Evolutionary conservation across 2,113 vertebrate genomes (phyloP).

Genomic region (Aldabrachelys gigantea): DNA sequence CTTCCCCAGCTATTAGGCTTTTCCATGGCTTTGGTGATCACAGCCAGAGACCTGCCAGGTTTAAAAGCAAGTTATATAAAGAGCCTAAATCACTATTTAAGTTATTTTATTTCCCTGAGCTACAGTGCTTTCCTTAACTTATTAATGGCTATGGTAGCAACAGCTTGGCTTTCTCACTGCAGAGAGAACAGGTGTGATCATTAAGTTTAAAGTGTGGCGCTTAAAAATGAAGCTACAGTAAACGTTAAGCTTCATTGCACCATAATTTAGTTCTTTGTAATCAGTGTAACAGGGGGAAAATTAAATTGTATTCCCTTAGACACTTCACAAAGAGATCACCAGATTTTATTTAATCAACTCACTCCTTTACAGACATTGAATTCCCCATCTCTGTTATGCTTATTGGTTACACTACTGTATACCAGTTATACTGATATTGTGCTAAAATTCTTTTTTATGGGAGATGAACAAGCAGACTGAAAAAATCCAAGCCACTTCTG

Average conservation of each 20-base stretch:
- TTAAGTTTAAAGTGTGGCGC: background rate
- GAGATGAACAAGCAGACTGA: background rate
- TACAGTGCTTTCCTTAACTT: background rate
- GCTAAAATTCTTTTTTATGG: background rate
- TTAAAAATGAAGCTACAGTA: background rate
- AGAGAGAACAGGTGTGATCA: background rate
- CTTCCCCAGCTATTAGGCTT: fast-evolving
- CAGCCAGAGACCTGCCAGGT: background rate
- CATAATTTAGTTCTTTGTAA: background rate
- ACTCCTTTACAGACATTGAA: background rate
- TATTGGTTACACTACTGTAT: background rate
- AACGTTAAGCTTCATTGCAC: background rate
- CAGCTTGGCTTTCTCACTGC: background rate
- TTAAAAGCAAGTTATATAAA: background rate
- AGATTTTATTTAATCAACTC: background rate
- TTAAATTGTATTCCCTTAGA: background rate
- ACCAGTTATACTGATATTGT: background rate
- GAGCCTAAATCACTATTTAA: background rate
- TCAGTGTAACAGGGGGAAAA: background rate
- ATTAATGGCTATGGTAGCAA: background rate
- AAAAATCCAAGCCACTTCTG: background rate
- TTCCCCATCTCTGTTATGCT: background rate
- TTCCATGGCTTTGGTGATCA: background rate
- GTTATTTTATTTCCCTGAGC: background rate
- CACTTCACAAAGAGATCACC: fast-evolving